phyloP scores from a whole-genome alignment of 2,888 invertebrate species.

The Drosophila aldrichi region DNA sequence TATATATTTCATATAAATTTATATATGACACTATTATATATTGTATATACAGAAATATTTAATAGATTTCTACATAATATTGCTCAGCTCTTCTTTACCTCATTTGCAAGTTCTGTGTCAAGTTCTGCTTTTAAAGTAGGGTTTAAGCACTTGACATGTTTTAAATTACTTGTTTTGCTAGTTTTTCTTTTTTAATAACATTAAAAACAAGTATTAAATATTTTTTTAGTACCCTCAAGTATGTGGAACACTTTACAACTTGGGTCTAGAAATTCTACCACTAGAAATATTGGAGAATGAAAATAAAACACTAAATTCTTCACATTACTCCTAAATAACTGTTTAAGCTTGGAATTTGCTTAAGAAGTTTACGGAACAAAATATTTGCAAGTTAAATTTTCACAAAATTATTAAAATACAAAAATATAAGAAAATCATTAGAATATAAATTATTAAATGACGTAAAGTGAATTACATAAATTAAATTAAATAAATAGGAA shows the following conservation, averaged over 20 bases:
- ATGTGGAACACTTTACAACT: background rate
- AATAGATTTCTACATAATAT: background rate
- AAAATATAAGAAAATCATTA: no score
- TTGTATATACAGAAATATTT: background rate
- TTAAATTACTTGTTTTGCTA: conserved; percentile 11
- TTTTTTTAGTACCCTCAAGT: background rate
- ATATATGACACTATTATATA: background rate
- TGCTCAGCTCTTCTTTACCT: background rate
- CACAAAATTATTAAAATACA: no score
- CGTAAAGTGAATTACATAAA: no score
- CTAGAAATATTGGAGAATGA: background rate
- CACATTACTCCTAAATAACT: background rate
- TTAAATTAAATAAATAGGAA: no score
- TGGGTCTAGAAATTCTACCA: background rate
- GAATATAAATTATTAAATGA: no score
- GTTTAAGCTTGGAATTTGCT: background rate
- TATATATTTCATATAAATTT: background rate
- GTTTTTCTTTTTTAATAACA: conserved; percentile 22
- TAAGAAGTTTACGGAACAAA: background rate
- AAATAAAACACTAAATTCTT: background rate
- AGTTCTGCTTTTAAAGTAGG: conserved; percentile 3
- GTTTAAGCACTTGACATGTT: background rate
- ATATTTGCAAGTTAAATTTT: no score
- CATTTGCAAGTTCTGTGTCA: background rate
- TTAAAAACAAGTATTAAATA: background rate